These are phyloP conservation scores for Abscondita cerata DNA, from an alignment of 2,888 invertebrate genomes.

Conservation along the genomic window DNA sequence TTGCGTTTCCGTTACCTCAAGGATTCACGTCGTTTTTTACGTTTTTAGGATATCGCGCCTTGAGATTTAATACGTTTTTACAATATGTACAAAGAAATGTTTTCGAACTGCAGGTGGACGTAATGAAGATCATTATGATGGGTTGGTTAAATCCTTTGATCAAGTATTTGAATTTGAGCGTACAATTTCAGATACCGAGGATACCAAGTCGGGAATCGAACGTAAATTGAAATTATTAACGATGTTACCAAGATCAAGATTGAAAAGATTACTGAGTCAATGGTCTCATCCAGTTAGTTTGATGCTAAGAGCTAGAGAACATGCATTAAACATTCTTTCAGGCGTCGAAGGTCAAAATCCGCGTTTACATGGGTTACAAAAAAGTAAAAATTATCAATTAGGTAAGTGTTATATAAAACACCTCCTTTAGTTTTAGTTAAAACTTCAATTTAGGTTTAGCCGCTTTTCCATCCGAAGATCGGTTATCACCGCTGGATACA, in stretches of 20 bases:
- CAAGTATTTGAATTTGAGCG: background rate
- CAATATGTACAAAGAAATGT: slow-evolving; percentile 86
- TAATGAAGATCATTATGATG: slow-evolving; percentile 82
- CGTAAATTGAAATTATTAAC: slow-evolving; percentile 77
- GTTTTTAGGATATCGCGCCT: slow-evolving; percentile 80
- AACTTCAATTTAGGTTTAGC: slow-evolving; percentile 77
- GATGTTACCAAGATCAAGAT: slow-evolving; percentile 77
- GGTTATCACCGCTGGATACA: slow-evolving; percentile 80
- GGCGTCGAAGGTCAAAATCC: slow-evolving; percentile 66
- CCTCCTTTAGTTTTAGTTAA: no score
- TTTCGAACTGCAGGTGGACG: slow-evolving; percentile 86
- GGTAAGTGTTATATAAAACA: slow-evolving; percentile 21
- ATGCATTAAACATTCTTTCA: slow-evolving; percentile 79
- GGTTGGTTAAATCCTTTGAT: slow-evolving; percentile 59
- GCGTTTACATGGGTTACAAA: slow-evolving; percentile 46
- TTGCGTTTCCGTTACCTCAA: slow-evolving; percentile 84
- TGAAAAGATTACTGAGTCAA: slow-evolving; percentile 76
- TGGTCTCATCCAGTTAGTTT: slow-evolving; percentile 81
- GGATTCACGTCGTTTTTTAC: slow-evolving; percentile 91
- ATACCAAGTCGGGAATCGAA: slow-evolving; percentile 65
- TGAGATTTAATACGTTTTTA: slow-evolving; percentile 79
- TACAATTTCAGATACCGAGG: slow-evolving; percentile 58
- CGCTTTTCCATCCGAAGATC: slow-evolving; percentile 75
- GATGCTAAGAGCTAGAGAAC: slow-evolving; percentile 80
- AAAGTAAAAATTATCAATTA: slow-evolving; percentile 42